Conservation (phyloP, 2,113 vertebrate species). For the Stomatorhinus ivindoensis region DNA sequence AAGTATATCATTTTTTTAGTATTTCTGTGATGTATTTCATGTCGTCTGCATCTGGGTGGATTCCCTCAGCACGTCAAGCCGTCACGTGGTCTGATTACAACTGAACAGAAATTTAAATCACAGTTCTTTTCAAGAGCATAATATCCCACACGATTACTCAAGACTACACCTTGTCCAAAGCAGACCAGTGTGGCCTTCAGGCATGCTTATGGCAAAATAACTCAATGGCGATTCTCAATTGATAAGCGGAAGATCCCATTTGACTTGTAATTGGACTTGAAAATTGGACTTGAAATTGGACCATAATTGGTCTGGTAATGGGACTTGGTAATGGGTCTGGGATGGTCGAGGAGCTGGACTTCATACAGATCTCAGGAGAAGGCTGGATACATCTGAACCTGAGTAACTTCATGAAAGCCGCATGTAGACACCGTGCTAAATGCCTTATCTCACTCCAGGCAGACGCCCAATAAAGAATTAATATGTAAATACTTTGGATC, state of each 20-base stretch:
- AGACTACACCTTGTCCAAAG: background rate
- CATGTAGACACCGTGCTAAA: background rate
- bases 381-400: background rate
- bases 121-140: background rate
- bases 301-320: background rate
- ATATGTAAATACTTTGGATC: background rate
- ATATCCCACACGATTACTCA: background rate
- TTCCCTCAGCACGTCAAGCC: background rate
- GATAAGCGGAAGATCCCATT: background rate
- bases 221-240: background rate
- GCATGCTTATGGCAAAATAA: background rate
- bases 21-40: background rate
- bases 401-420: background rate
- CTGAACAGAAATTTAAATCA: background rate
- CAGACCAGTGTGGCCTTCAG: background rate
- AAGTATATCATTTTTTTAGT: background rate
- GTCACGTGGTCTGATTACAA: background rate
- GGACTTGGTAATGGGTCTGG: background rate
- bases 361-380: background rate
- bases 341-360: background rate
- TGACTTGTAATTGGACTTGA: background rate
- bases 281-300: background rate
- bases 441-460: background rate
- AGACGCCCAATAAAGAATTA: background rate
- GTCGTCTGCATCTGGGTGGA: background rate